Evolutionary conservation across 2,113 vertebrate species (phyloP), one percentile per base, ranked within the genome.

Genomic region (Coptodon rendalli): DNA sequence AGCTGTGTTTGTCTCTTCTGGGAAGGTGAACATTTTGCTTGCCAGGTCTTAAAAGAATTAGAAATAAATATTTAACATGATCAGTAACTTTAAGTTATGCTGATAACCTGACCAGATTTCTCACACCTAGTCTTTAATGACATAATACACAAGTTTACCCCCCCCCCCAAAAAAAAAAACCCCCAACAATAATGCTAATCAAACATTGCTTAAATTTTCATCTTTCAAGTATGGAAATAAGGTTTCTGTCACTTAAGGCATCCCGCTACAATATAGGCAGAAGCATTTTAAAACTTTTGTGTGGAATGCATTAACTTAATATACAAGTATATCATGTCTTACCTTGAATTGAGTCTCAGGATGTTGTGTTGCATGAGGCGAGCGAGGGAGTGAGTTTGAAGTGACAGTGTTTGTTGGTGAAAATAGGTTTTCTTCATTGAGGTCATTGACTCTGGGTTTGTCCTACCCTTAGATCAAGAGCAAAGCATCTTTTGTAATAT

Each of bases 271-370:
- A 68, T 68, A 40, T 40, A 38, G 31, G 34, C 10, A 66, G 31
- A 36, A 66, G n/a, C 7, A 0, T 2, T n/a, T 63, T n/a, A 0
- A 36, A 63, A 63, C 0, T 63, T 63, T 63, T 66, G 9, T 66
- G 9, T 66, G 31, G 31, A 38, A 66, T n/a, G 34, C 61, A 66
- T 66, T 66, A 7, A 66, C 38, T 38, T 66, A 66, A 66, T 66
- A 38, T 38, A 2, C 10, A 6, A n/a, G 2, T 63, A 31, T 63
- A 63, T 66, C 61, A 36, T 2, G 31, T 38, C 17, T 66, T 66
- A 66, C 61, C 17, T 38, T n/a, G 61, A 66, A 38, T 66, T 66
- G 4, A 66, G 61, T 66, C 61, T 38, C 61, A 66, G 31, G 61
- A 12, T 3, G 17, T 66, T 66, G 17, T n/a, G 61, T 66, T 66